These are phyloP conservation scores for Cydia amplana DNA, from an alignment of 1,140 invertebrate species.

Conservation along the genomic window DNA sequence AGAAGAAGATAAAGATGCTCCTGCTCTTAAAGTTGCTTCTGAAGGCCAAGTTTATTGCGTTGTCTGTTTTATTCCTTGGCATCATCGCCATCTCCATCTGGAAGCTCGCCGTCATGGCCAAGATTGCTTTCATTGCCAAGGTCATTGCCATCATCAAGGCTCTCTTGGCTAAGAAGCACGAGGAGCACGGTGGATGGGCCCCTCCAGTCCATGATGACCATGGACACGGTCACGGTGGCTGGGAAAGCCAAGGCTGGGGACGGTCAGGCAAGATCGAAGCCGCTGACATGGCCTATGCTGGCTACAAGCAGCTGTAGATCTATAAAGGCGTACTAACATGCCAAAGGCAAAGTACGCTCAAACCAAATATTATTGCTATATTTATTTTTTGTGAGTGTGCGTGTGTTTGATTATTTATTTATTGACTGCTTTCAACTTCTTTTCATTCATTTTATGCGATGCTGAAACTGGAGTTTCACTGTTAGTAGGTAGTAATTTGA, in stretches of 20 bases:
- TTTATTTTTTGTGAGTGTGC: slow-evolving; percentile 49
- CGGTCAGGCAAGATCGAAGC: slow-evolving; percentile 77
- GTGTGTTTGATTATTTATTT: slow-evolving; percentile 38
- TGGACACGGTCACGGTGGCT: slow-evolving; percentile 67
- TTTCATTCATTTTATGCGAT: slow-evolving; percentile 56
- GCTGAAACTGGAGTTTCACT: slow-evolving; percentile 33
- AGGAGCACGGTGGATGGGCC: slow-evolving; percentile 84
- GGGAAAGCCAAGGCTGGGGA: slow-evolving; percentile 80
- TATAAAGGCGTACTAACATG: slow-evolving; percentile 21
- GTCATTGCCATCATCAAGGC: slow-evolving; percentile 64
- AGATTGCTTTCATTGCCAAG: slow-evolving; percentile 72
- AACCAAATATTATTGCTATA: slow-evolving; percentile 44
- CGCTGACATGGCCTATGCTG: slow-evolving; percentile 83
- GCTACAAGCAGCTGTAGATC: slow-evolving; percentile 71
- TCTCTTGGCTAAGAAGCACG: slow-evolving; percentile 84
- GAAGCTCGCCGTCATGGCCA: slow-evolving; percentile 66
- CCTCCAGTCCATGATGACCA: slow-evolving; percentile 82
- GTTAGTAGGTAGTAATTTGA: slow-evolving; percentile 53
- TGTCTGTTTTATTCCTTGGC: slow-evolving; percentile 56
- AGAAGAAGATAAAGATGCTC: slow-evolving; percentile 71
- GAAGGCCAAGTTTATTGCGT: slow-evolving; percentile 62
- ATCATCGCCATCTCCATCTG: slow-evolving; percentile 69
- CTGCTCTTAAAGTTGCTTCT: slow-evolving; percentile 63
- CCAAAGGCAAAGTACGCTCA: not conserved
- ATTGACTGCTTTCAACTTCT: slow-evolving; percentile 44